These are phyloP conservation scores for Plagodis pulveraria DNA, from an alignment of 2,888 invertebrate genomes.

Conservation along the genomic window DNA sequence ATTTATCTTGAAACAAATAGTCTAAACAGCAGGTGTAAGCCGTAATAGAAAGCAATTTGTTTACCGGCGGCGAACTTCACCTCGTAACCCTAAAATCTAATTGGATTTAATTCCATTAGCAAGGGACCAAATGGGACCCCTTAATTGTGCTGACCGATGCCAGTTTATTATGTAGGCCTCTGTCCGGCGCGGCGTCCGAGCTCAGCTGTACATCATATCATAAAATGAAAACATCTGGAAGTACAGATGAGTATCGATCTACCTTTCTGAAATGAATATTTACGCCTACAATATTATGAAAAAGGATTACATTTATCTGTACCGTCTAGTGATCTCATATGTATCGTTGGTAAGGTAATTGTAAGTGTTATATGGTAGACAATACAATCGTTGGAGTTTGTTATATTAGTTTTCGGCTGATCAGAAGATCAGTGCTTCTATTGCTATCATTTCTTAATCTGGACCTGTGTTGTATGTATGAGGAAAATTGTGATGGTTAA, in stretches of 20 bases:
- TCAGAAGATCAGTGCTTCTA: too few species aligned
- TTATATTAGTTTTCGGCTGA: too few species aligned
- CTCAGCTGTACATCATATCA: constrained; percentile 51
- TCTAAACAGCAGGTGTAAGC: constrained; percentile 70
- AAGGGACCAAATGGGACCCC: constrained; percentile 79
- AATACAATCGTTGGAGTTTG: background rate
- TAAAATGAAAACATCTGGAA: constrained; percentile 55
- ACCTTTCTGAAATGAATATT: constrained; percentile 27
- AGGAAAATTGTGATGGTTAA: too few species aligned
- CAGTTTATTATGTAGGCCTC: constrained; percentile 65
- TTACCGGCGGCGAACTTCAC: constrained; percentile 79
- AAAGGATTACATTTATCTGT: constrained; percentile 3
- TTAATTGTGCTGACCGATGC: constrained; percentile 80
- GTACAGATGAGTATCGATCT: constrained; percentile 34
- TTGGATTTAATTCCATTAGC: constrained; percentile 85
- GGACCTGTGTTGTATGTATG: too few species aligned
- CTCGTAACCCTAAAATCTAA: constrained; percentile 84
- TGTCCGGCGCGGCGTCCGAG: constrained; percentile 41
- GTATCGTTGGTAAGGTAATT: constrained; percentile 7
- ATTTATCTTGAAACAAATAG: constrained; percentile 66
- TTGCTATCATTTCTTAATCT: too few species aligned
- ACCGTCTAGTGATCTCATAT: constrained; percentile 24
- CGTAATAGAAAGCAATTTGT: constrained; percentile 77
- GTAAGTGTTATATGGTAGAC: constrained; percentile 6
- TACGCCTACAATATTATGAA: constrained; percentile 26